These are phyloP conservation scores for Diprion similis DNA, from an alignment of 1,140 invertebrate species.

Conservation along the genomic window DNA sequence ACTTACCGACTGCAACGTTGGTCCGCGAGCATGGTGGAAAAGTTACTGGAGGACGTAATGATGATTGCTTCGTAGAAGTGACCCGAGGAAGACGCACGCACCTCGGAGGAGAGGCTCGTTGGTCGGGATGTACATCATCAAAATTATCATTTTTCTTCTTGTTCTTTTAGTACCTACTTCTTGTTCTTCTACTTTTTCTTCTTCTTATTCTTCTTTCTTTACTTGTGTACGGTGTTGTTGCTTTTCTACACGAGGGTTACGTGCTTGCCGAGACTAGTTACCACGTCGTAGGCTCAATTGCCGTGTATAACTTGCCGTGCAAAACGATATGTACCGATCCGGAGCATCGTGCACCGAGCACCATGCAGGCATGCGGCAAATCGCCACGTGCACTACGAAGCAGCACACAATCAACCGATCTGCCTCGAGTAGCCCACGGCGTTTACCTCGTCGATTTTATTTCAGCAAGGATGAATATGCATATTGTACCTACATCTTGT, in stretches of 20 bases:
- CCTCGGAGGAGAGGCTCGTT: conserved; percentile 22
- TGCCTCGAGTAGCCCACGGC: too few species aligned
- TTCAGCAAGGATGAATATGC: too few species aligned
- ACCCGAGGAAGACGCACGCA: conserved; percentile 33
- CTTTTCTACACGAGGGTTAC: background rate
- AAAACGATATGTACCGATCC: background rate
- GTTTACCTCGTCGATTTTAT: too few species aligned
- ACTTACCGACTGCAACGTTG: background rate
- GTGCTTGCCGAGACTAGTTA: background rate
- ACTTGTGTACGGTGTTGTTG: background rate
- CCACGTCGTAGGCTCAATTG: background rate
- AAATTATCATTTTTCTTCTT: conserved; percentile 7
- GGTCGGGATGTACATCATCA: conserved; percentile 17
- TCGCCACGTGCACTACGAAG: background rate
- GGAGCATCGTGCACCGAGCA: too few species aligned
- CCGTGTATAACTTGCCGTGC: background rate
- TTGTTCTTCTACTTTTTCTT: background rate
- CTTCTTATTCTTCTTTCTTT: background rate
- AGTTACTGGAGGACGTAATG: background rate
- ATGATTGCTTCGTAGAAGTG: background rate
- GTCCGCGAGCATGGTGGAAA: background rate
- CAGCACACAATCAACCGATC: too few species aligned
- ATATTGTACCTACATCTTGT: too few species aligned
- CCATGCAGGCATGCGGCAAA: too few species aligned
- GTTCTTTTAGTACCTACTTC: background rate